A percentile compares a stretch with the other conserved stretches of the same genome.
phyloP scores from a whole-genome alignment of 2,888 invertebrate species.

The Habrosyne pyritoides region DNA sequence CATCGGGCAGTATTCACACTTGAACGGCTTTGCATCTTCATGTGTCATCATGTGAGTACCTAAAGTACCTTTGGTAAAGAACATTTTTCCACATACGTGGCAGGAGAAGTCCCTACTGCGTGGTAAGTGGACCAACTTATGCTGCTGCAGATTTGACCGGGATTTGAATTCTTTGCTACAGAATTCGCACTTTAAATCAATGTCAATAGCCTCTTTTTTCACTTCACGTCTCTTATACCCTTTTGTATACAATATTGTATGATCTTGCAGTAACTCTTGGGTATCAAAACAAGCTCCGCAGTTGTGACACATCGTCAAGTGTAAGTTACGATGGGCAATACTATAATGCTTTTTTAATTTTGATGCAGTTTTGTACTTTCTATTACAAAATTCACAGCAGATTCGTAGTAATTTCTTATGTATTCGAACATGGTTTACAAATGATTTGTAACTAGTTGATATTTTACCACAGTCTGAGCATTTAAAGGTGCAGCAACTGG shows the following conservation, averaged over 20 bases:
- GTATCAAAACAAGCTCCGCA: slow-evolving; percentile 65
- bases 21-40: slow-evolving; percentile 68
- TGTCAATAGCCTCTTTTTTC: slow-evolving; percentile 41
- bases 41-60: slow-evolving; percentile 72
- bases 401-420: slow-evolving; percentile 63
- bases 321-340: slow-evolving; percentile 40
- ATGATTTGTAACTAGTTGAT: slow-evolving; percentile 52
- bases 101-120: slow-evolving; percentile 71
- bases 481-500: slow-evolving; percentile 66
- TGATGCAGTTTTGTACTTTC: slow-evolving; percentile 46
- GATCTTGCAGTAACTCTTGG: slow-evolving; percentile 60
- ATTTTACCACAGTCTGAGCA: slow-evolving; percentile 69
- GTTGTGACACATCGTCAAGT: slow-evolving; percentile 52
- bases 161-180: slow-evolving; percentile 73
- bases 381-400: slow-evolving; percentile 72
- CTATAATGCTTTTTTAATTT: slow-evolving; percentile 59
- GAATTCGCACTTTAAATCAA: slow-evolving; percentile 62
- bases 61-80: slow-evolving; percentile 73
- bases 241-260: slow-evolving; percentile 56
- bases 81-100: slow-evolving; percentile 77
- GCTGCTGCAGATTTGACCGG: slow-evolving; percentile 64
- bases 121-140: slow-evolving; percentile 72
- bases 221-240: slow-evolving; percentile 41
- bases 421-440: slow-evolving; percentile 62
- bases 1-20: slow-evolving; percentile 73